Percentiles rank a stretch among this genome's conserved stretches.
These are phyloP conservation scores for Masnerella sp. DNA, from an alignment of 2,888 invertebrate species.

Conservation along the genomic window DNA sequence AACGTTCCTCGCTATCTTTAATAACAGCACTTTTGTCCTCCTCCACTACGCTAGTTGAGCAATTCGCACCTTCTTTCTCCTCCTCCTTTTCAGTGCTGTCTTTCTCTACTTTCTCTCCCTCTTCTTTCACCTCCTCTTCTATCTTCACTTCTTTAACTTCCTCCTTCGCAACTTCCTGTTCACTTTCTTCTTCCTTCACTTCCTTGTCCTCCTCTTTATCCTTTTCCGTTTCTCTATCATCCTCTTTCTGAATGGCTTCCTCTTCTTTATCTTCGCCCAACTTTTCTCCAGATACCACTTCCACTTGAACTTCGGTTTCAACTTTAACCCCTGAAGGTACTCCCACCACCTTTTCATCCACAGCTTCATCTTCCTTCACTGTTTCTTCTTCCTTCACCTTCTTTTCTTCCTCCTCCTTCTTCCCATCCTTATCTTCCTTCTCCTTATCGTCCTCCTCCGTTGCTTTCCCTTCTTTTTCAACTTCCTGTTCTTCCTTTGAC, in stretches of 20 bases:
- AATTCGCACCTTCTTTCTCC: conserved; percentile 64
- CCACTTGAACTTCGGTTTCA: neutral
- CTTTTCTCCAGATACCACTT: neutral
- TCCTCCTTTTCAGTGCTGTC: conserved; percentile 63
- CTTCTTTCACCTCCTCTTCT: conserved; percentile 33
- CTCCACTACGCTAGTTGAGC: conserved; percentile 64
- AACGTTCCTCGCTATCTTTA: conserved; percentile 72
- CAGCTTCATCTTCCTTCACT: neutral
- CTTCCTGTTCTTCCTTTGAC: neutral
- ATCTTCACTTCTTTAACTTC: conserved; percentile 39
- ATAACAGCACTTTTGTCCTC: conserved; percentile 73
- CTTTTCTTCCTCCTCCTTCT: too few relatives aligned
- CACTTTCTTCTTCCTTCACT: conserved; percentile 46
- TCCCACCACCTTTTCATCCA: too few relatives aligned
- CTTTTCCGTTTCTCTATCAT: neutral
- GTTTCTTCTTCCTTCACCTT: neutral
- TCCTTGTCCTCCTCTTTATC: conserved; percentile 6
- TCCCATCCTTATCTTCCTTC: too few relatives aligned
- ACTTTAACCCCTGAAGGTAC: too few relatives aligned
- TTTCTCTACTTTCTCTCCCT: conserved; percentile 64
- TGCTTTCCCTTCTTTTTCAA: too few relatives aligned
- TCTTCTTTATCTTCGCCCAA: neutral
- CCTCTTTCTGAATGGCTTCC: too few relatives aligned
- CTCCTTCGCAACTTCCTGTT: conserved; percentile 15
- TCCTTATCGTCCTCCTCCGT: too few relatives aligned